Conservation (phyloP, 2,888 invertebrate genomes). For the Ethmia dodecea region DNA sequence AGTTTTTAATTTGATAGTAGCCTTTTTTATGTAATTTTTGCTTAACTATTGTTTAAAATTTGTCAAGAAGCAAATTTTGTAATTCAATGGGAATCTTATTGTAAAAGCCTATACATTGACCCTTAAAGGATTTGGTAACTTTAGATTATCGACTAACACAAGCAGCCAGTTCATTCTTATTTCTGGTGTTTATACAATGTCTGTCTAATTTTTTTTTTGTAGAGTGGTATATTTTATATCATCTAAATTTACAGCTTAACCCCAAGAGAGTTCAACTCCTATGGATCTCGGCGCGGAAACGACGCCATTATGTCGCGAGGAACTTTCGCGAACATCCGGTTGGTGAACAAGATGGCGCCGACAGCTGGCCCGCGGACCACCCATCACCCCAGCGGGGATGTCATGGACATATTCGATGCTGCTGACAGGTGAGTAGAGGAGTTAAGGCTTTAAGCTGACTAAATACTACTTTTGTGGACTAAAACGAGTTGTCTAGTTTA, state of each 20-base stretch:
- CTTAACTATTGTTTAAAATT: no score
- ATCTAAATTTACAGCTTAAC: constrained; percentile 84
- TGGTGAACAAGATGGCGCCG: constrained; percentile 92
- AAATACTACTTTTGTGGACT: constrained; percentile 93
- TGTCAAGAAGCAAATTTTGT: no score
- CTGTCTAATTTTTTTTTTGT: neutral
- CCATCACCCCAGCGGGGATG: constrained; percentile 91
- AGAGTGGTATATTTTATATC: no score
- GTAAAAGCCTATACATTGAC: no score
- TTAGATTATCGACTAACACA: no score
- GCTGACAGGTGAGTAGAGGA: constrained; percentile 82
- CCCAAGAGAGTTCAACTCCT: constrained; percentile 97
- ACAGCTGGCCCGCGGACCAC: constrained; percentile 90
- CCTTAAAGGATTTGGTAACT: no score
- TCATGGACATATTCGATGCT: constrained; percentile 97
- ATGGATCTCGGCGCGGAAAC: constrained; percentile 97
- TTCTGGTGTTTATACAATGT: neutral
- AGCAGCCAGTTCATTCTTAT: neutral
- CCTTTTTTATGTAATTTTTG: no score
- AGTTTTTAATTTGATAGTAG: no score
- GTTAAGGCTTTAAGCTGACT: constrained; percentile 87
- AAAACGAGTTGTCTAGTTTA: constrained; percentile 99
- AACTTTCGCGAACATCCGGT: constrained; percentile 98
- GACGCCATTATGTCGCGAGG: constrained; percentile 98
- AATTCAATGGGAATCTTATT: no score